A percentile compares a stretch with the other conserved stretches of the same genome.
Conservation (phyloP, 2,113 vertebrate genomes). For the Geococcyx californianus region DNA sequence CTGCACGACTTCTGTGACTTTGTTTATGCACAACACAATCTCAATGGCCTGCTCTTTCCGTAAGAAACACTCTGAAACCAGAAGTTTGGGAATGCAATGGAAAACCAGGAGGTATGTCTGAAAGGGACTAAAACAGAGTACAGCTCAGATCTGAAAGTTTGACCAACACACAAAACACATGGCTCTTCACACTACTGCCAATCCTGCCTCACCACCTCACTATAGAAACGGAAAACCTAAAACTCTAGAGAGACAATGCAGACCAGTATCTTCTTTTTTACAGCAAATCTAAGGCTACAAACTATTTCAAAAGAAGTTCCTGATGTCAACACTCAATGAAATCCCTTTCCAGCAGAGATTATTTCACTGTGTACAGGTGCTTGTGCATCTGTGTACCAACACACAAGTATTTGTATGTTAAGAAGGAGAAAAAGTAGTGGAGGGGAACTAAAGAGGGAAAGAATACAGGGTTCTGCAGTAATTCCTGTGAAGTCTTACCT, state of each 20-base stretch:
- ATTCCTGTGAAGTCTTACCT: not conserved
- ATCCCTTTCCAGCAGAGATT: not conserved
- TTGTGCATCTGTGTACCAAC: too few species aligned
- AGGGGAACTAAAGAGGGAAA: not conserved
- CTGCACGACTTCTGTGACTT: not conserved
- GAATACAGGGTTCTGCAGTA: not conserved
- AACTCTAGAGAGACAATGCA: not conserved
- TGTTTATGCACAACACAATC: fast-evolving
- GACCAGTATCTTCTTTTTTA: not conserved
- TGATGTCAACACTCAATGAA: not conserved
- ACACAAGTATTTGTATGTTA: fast-evolving
- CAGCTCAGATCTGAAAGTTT: not conserved
- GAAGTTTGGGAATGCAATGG: not conserved
- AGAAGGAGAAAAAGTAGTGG: not conserved
- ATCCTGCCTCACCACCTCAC: not conserved
- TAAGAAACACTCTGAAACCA: not conserved
- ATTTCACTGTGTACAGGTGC: not conserved
- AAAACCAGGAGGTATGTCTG: not conserved
- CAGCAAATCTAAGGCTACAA: not conserved
- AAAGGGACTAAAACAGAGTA: not conserved
- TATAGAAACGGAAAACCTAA: not conserved
- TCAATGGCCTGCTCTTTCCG: not conserved
- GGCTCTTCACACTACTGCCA: not conserved
- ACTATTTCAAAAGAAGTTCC: not conserved
- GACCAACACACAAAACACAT: fast-evolving